Evolutionary conservation across 2,797 vertebrate species (phyloP).

Genomic region (Rhinella marina): DNA sequence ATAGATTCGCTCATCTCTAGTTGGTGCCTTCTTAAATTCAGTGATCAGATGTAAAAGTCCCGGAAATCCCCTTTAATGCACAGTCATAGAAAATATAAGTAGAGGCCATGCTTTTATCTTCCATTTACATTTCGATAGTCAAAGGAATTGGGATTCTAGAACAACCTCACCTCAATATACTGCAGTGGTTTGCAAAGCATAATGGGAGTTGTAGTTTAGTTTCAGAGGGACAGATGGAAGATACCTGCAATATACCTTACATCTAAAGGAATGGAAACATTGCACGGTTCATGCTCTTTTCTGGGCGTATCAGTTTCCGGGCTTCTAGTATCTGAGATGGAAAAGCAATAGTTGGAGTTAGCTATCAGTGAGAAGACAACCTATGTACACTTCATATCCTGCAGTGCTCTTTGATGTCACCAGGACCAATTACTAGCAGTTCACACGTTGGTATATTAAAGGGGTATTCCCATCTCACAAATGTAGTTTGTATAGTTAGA

Average conservation of each 20-base stretch:
- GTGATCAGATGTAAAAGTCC: too few relatives aligned
- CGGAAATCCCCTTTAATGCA: too few relatives aligned
- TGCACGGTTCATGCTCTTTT: slow-evolving; percentile 19
- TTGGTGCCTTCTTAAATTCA: too few relatives aligned
- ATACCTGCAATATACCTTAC: neutral
- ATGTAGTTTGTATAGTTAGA: too few relatives aligned
- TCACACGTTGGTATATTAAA: neutral
- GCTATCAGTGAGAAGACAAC: slow-evolving; percentile 41
- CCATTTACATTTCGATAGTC: neutral
- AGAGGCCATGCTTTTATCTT: neutral
- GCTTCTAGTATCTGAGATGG: slow-evolving; percentile 22
- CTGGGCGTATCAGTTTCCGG: slow-evolving; percentile 32
- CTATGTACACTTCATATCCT: slow-evolving; percentile 19
- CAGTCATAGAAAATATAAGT: neutral
- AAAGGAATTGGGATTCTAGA: neutral
- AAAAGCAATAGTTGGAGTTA: slow-evolving; percentile 32
- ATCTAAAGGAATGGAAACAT: slow-evolving; percentile 47
- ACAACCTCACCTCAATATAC: neutral
- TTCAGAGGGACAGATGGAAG: neutral
- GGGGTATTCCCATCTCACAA: too few relatives aligned
- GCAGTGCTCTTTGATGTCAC: too few relatives aligned
- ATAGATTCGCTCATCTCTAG: too few relatives aligned
- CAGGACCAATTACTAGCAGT: neutral
- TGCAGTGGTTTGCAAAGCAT: neutral
- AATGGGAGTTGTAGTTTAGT: neutral